Base-by-base conservation (phyloP, 2,797 vertebrate genomes). In the Poeciliopsis presidionis region DNA sequence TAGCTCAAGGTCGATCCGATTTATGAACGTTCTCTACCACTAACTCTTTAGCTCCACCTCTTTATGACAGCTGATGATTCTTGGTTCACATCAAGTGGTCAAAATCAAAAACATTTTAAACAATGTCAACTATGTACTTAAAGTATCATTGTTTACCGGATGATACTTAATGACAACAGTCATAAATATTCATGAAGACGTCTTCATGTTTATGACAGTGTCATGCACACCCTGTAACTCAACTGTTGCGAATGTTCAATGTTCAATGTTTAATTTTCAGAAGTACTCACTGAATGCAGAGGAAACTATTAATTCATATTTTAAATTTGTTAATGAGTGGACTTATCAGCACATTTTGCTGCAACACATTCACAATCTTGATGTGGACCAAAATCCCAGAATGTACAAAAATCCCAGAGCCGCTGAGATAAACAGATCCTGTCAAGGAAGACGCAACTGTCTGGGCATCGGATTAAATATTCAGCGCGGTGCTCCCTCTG, bases 391-490 rank as follows among this genome's bases (percentile, higher is more conserved):
- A 25, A 53, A 53, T 53, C 47, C 18, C 5, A 49, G 47, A 49
- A 49, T 3, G 20, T 51, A 3, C 20, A 51, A 51, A 51, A 51
- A 51, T 22, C 49, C 2, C 49, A 51, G 49, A 87, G 84, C 86
- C 88, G 86, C 81, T 0, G 77, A 88, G 86, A 88, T 90, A 89
- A 93, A 93, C 86, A 85, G 80, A 90, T 89, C 90, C 90, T 84
- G 81, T 89, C 46, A 72, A 81, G 84, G 85, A 91, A 85, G 83
- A 82, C 88, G 71, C 45, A 76, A 87, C 87, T 88, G 87, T 84
- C 89, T 89, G 82, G 74, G 84, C 84, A 89, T 74, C 2, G 43
- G 80, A 90, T 87, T 91, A 90, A 90, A 93, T 90, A 93, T 93
- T 89, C 92, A 81, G 67, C 91, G 74, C 80, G 57, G 75, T 49